Evolutionary conservation across 2,797 vertebrate genomes (phyloP).

Genomic region (Danio kyathit): DNA sequence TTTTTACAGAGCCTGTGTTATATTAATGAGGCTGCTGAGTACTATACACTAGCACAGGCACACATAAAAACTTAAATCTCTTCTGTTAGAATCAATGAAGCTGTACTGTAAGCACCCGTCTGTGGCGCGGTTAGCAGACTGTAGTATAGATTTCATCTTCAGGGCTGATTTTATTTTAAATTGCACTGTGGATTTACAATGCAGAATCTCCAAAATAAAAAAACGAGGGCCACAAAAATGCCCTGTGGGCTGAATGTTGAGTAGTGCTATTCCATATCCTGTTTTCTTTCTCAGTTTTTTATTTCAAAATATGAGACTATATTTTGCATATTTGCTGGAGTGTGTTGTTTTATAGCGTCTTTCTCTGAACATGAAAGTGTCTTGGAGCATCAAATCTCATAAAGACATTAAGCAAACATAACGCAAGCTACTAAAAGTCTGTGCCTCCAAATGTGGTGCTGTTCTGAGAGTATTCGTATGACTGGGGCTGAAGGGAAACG

Average conservation of each 20-base stretch:
- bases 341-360: constrained; percentile 8
- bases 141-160: constrained; percentile 4
- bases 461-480: constrained; percentile 48
- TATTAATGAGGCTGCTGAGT: constrained; percentile 43
- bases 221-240: background rate
- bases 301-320: background rate
- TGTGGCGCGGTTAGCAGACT: background rate
- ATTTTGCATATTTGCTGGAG: constrained; percentile 24
- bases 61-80: constrained; percentile 1
- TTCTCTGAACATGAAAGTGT: background rate
- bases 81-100: constrained; percentile 14
- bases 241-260: background rate
- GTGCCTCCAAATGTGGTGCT: constrained; percentile 26
- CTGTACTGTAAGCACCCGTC: background rate
- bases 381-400: constrained; percentile 34
- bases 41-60: constrained; percentile 47
- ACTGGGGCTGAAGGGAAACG: constrained; percentile 51
- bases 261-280: constrained; percentile 7
- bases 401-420: constrained; percentile 45
- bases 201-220: constrained; percentile 1
- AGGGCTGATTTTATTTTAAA: background rate
- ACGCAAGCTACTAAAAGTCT: constrained; percentile 31
- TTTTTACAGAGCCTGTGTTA: constrained; percentile 23
- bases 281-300: background rate
- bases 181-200: constrained; percentile 2